Conservation (phyloP, 2,888 invertebrate genomes). For the Luperina testacea region DNA sequence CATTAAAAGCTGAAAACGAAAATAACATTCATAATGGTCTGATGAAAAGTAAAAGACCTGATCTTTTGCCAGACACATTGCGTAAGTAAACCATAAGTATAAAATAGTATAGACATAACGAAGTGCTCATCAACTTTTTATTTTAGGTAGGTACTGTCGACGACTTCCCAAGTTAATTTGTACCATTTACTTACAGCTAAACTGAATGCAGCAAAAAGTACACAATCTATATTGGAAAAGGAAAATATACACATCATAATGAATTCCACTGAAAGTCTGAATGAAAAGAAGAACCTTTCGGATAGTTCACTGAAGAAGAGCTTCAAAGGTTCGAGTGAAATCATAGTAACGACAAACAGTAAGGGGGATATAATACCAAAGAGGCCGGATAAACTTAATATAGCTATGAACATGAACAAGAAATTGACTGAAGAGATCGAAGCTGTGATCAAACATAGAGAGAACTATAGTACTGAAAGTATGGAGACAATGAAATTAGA, state of each 20-base stretch:
- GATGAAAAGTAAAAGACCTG: conserved; percentile 90
- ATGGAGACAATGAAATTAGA: conserved; percentile 88
- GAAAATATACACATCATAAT: conserved; percentile 83
- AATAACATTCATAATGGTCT: conserved; percentile 86
- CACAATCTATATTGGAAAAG: conserved; percentile 86
- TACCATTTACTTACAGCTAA: conserved; percentile 78
- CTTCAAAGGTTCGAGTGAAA: conserved; percentile 83
- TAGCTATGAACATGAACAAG: conserved; percentile 87
- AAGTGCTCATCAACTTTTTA: not conserved
- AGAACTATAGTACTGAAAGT: conserved; percentile 84
- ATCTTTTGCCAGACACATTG: conserved; percentile 91
- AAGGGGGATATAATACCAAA: conserved; percentile 87
- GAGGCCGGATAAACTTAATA: conserved; percentile 88
- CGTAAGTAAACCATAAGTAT: conserved; percentile 77
- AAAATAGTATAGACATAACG: not conserved
- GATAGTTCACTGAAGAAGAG: conserved; percentile 83
- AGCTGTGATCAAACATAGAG: conserved; percentile 83
- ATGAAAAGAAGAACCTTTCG: conserved; percentile 83
- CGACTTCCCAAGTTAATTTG: not conserved
- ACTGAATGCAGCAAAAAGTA: conserved; percentile 85
- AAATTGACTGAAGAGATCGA: conserved; percentile 88
- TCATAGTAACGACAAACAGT: conserved; percentile 88
- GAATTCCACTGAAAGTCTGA: conserved; percentile 84
- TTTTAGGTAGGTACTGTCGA: not conserved
- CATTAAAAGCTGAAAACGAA: conserved; percentile 83